phyloP scores from a whole-genome alignment of 2,888 invertebrate genomes.

The Aspidiotus destructor region DNA sequence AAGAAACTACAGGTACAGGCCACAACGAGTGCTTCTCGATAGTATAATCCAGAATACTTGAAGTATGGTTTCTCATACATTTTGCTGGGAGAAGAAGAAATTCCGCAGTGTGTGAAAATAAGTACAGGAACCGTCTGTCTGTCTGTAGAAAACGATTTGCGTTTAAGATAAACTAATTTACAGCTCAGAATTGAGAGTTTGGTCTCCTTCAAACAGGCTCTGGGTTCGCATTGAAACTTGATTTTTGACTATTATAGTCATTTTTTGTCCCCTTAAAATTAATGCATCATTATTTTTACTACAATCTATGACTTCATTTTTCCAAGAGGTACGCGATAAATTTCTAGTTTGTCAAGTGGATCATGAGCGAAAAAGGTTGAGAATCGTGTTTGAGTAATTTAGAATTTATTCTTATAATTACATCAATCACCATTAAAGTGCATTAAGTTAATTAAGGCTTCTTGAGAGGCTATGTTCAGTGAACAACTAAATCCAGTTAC shows the following conservation, averaged over 20 bases:
- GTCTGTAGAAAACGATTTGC: background rate
- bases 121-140: background rate
- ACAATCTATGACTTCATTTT: too few species aligned
- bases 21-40: background rate
- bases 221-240: background rate
- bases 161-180: background rate
- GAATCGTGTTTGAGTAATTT: background rate
- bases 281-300: background rate
- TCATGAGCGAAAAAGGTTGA: background rate
- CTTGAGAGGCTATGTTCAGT: too few species aligned
- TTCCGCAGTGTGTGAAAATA: slow-evolving; percentile 2
- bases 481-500: too few species aligned
- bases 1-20: background rate
- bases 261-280: background rate
- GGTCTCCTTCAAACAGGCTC: background rate
- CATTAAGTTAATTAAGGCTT: too few species aligned
- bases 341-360: background rate
- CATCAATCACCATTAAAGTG: too few species aligned
- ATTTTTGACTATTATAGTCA: background rate
- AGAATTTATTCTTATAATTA: too few species aligned
- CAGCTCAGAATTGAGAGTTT: background rate
- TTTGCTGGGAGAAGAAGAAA: background rate
- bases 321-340: too few species aligned
- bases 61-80: background rate
- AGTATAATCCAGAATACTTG: background rate